Evolutionary conservation across 2,113 vertebrate genomes (phyloP).

Genomic region (Proterorhinus semilunaris): DNA sequence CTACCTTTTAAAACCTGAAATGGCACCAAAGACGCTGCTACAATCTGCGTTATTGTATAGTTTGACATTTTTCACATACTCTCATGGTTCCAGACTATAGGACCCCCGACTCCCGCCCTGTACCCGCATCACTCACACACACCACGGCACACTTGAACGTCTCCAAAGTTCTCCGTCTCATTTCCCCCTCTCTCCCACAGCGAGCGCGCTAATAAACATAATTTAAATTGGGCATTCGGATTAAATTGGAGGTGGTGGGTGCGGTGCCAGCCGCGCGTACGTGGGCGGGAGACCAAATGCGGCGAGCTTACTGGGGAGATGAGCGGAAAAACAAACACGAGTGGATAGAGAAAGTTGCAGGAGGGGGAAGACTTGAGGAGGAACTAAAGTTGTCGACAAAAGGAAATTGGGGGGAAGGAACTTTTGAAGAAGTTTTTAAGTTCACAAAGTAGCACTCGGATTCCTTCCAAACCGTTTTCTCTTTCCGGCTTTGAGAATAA

Average conservation of each 20-base stretch:
- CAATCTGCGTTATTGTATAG: too few species aligned
- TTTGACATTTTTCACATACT: too few species aligned
- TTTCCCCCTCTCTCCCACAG: conserved; percentile 33
- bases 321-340: conserved; percentile 22
- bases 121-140: not conserved
- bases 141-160: conserved; percentile 8
- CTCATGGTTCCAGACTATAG: not conserved
- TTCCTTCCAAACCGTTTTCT: conserved; percentile 42
- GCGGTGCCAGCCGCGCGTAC: not conserved
- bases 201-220: conserved; percentile 59
- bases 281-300: conserved; percentile 14
- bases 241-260: conserved; percentile 50
- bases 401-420: conserved; percentile 32
- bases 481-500: conserved; percentile 29
- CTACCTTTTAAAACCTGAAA: too few species aligned
- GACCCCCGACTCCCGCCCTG: not conserved
- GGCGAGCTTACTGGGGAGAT: conserved; percentile 19
- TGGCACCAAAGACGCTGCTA: too few species aligned
- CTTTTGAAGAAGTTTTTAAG: conserved; percentile 45
- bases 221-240: conserved; percentile 64
- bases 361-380: conserved; percentile 3
- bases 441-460: conserved; percentile 42
- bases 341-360: conserved; percentile 16
- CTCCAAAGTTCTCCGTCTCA: conserved; percentile 22
- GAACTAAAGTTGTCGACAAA: conserved; percentile 11